phyloP scores from a whole-genome alignment of 1,140 invertebrate genomes.

The Drosophila santomea region DNA sequence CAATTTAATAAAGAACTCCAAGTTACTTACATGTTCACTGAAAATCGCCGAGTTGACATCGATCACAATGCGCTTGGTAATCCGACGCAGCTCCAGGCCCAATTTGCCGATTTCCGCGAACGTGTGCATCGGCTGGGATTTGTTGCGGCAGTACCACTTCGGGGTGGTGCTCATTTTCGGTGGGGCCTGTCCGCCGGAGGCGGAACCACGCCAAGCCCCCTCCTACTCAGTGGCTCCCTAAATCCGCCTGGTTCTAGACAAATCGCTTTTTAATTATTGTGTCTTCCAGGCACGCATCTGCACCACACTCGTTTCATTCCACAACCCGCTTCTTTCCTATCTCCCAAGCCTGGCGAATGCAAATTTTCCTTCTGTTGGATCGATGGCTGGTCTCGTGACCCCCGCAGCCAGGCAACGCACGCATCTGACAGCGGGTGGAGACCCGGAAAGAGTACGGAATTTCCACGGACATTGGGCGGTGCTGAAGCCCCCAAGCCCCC shows the following conservation, averaged over 20 bases:
- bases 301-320: conserved; percentile 7
- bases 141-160: conserved; percentile 84
- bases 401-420: conserved; percentile 72
- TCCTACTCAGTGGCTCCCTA: conserved; percentile 10
- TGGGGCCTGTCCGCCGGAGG: conserved; percentile 39
- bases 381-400: conserved; percentile 51
- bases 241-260: conserved; percentile 51
- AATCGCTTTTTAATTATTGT: conserved; percentile 82
- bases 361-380: conserved; percentile 73
- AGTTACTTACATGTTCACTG: conserved; percentile 73
- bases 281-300: conserved; percentile 77
- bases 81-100: conserved; percentile 73
- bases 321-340: conserved; percentile 38
- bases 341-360: conserved; percentile 62
- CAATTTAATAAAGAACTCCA: background rate
- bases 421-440: conserved; percentile 45
- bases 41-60: conserved; percentile 80
- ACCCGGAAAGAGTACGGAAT: conserved; percentile 8
- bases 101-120: conserved; percentile 79
- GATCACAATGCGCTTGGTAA: conserved; percentile 78
- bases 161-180: conserved; percentile 80
- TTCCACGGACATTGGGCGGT: background rate
- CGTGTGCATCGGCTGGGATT: conserved; percentile 83
- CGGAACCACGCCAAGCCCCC: conserved; percentile 17
- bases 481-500: background rate